A percentile compares a stretch with the other conserved stretches of the same genome.
Evolutionary conservation across 2,113 vertebrate genomes (phyloP).

Genomic region (Silurus glanis): DNA sequence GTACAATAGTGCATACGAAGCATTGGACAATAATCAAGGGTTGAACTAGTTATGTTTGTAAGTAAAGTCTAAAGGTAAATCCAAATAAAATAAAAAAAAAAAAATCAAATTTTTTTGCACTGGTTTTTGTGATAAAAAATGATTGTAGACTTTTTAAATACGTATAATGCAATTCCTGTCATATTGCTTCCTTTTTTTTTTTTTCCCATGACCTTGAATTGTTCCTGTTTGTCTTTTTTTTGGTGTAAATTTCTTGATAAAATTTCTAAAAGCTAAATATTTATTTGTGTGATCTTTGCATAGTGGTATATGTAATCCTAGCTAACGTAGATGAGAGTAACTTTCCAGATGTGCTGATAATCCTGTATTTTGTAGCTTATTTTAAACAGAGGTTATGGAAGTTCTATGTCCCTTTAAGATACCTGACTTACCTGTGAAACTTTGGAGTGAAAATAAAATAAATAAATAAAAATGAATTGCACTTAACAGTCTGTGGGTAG

Average conservation of each 20-base stretch:
- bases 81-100: background rate
- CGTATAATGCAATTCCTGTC: background rate
- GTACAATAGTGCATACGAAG: slow-evolving; percentile 73
- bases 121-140: background rate
- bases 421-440: slow-evolving; percentile 44
- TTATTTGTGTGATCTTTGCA: slow-evolving; percentile 39
- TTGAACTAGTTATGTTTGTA: slow-evolving; percentile 49
- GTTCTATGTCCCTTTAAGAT: slow-evolving; percentile 20
- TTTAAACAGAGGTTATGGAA: slow-evolving; percentile 32
- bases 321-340: background rate
- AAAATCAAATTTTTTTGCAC: background rate
- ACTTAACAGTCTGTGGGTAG: slow-evolving; percentile 49
- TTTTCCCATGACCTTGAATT: background rate
- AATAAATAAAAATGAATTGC: slow-evolving; percentile 39
- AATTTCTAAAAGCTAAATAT: slow-evolving; percentile 31
- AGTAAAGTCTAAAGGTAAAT: slow-evolving; percentile 2
- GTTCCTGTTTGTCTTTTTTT: background rate
- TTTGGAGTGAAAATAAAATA: slow-evolving; percentile 31
- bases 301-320: slow-evolving; percentile 33
- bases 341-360: slow-evolving; percentile 1
- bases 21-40: slow-evolving; percentile 61
- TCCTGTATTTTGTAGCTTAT: slow-evolving; percentile 37
- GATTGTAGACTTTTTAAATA: background rate
- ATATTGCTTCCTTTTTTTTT: slow-evolving; percentile 10
- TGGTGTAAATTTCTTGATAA: background rate